Evolutionary conservation across 2,888 invertebrate genomes (phyloP).

Genomic region (Lepetodrilus schrolli): DNA sequence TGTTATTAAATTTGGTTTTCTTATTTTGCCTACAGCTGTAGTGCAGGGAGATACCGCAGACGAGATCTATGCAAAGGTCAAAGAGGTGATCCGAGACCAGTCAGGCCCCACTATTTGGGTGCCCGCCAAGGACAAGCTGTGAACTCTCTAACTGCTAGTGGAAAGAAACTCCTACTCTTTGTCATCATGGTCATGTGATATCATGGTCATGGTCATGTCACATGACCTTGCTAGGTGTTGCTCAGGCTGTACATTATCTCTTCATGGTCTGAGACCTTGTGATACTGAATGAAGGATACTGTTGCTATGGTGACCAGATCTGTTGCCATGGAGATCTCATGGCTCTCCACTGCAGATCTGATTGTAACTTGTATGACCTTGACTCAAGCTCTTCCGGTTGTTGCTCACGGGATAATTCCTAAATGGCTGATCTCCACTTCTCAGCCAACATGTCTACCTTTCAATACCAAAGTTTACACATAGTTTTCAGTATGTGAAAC

Average conservation of each 20-base stretch:
- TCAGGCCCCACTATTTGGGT: slow-evolving; percentile 98
- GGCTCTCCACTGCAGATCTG: slow-evolving; percentile 4
- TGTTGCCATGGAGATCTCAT: background rate
- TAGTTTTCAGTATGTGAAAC: background rate
- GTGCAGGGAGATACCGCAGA: slow-evolving; percentile 98
- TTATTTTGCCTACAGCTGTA: slow-evolving; percentile 89
- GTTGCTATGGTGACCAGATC: background rate
- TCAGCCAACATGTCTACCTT: background rate
- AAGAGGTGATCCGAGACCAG: slow-evolving; percentile 94
- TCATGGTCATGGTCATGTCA: slow-evolving; percentile 20
- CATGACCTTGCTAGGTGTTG: slow-evolving; percentile 2
- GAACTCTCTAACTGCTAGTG: slow-evolving; percentile 36
- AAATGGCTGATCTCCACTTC: background rate
- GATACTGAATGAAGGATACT: slow-evolving; percentile 10
- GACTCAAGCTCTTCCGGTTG: slow-evolving; percentile 15
- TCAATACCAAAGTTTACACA: background rate
- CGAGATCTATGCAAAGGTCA: slow-evolving; percentile 95
- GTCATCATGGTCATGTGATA: slow-evolving; percentile 17
- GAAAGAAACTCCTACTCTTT: slow-evolving; percentile 12
- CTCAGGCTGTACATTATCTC: slow-evolving; percentile 23
- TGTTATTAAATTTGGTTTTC: too few species aligned
- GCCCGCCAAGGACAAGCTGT: slow-evolving; percentile 86
- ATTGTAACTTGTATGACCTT: slow-evolving; percentile 12
- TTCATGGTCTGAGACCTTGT: slow-evolving; percentile 12
- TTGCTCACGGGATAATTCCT: background rate